These are phyloP conservation scores for Diplazon laetatorius DNA, from an alignment of 2,888 invertebrate genomes.

Conservation along the genomic window DNA sequence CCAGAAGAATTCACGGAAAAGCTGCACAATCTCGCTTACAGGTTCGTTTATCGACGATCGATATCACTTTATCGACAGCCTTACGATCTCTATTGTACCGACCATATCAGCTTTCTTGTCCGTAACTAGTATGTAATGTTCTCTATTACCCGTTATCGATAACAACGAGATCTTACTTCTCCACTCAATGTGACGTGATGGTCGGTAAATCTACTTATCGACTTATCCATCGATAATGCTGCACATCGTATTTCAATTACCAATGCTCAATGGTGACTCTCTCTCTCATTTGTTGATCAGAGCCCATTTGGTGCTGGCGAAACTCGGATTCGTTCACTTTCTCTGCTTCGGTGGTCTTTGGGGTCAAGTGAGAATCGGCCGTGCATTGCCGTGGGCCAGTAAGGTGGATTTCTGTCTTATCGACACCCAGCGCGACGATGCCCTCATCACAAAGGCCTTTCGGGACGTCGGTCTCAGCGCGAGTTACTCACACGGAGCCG, in stretches of 20 bases:
- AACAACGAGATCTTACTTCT: too few relatives aligned
- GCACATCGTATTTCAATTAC: too few relatives aligned
- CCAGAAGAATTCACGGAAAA: slow-evolving; percentile 77
- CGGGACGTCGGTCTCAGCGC: slow-evolving; percentile 82
- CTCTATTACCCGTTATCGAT: too few relatives aligned
- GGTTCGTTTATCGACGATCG: slow-evolving; percentile 65
- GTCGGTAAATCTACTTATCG: too few relatives aligned
- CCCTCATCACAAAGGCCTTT: slow-evolving; percentile 83
- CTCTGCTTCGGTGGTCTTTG: slow-evolving; percentile 85
- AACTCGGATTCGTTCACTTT: slow-evolving; percentile 83
- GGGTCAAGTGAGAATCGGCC: slow-evolving; percentile 84
- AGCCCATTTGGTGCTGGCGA: slow-evolving; percentile 81
- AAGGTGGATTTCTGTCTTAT: slow-evolving; percentile 84
- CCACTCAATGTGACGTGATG: too few relatives aligned
- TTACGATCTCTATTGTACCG: too few relatives aligned
- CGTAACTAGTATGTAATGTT: too few relatives aligned
- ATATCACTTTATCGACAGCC: neutral
- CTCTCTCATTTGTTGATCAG: slow-evolving; percentile 69
- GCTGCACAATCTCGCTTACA: slow-evolving; percentile 76
- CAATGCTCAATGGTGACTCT: too few relatives aligned
- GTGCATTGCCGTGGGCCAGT: slow-evolving; percentile 84
- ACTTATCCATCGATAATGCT: too few relatives aligned
- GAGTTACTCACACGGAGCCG: slow-evolving; percentile 83
- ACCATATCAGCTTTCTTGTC: too few relatives aligned
- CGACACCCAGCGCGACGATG: slow-evolving; percentile 83